Conservation (phyloP, 2,113 vertebrate genomes). For the Psettodes erumei region DNA sequence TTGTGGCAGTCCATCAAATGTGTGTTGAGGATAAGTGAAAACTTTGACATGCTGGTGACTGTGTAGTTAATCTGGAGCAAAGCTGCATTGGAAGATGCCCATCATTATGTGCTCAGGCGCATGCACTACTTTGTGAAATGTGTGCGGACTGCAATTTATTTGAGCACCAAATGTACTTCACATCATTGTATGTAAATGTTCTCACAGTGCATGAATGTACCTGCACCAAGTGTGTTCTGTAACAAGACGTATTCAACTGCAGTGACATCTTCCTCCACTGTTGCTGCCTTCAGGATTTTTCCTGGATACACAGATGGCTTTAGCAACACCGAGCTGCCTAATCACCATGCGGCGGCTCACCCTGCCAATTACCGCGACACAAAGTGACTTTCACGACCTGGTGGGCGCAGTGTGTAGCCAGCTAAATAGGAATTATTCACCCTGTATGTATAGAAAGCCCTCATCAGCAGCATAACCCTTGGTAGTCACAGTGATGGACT, state of each 20-base stretch:
- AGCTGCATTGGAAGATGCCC: too few species aligned
- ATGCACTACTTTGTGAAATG: too few species aligned
- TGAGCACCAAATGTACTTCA: background rate
- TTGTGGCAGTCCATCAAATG: too few species aligned
- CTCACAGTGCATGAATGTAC: background rate
- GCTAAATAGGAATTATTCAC: slow-evolving; percentile 55
- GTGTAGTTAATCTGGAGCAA: too few species aligned
- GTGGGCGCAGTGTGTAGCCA: slow-evolving; percentile 39
- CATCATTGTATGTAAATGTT: background rate
- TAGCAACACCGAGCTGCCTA: slow-evolving; percentile 29
- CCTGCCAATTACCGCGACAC: slow-evolving; percentile 60
- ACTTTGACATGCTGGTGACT: too few species aligned
- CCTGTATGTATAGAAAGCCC: slow-evolving; percentile 36
- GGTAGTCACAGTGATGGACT: slow-evolving; percentile 10
- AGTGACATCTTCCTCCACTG: background rate
- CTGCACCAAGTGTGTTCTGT: background rate
- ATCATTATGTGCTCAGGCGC: background rate
- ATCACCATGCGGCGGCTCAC: slow-evolving; percentile 49
- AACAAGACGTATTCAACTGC: background rate
- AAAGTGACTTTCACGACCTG: slow-evolving; percentile 70
- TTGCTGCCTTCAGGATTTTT: background rate
- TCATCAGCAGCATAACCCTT: slow-evolving; percentile 22
- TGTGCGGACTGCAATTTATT: background rate
- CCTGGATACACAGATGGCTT: slow-evolving; percentile 10
- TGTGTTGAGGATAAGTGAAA: too few species aligned